Evolutionary conservation across 2,888 invertebrate genomes (phyloP), one percentile per base, ranked within the genome.

Genomic region (Ornithoptera alexandrae): DNA sequence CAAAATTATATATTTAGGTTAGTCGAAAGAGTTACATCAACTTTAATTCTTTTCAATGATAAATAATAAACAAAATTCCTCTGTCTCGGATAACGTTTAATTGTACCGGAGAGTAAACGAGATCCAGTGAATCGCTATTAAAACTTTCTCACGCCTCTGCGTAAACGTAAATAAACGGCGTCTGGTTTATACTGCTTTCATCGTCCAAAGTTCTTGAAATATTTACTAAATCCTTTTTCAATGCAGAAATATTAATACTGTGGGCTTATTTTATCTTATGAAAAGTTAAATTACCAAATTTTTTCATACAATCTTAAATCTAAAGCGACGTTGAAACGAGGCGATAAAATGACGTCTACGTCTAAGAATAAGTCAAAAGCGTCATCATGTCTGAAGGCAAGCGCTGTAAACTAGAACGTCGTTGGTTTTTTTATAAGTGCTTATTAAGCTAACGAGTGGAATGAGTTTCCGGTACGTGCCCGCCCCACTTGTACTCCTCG

Each of bases 101-200:
- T 50, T 10, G 65, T 65, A 59, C 66, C 62, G n/a, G 62, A 12
- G 67, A 80, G 78, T 78, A 84, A 83, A 84, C 82, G 81, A 79
- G 77, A 81, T 84, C 80, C 78, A 78, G 73, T 74, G 79, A 83
- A 85, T 84, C 82, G 81, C 78, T 80, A 83, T 83, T 80, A 80
- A 81, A 85, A 87, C 82, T 87, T 87, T 88, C 87, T 84, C 87
- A 86, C 85, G 85, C 77, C 79, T 75, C 75, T 75, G 65, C 74
- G 73, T 72, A 74, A 76, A 78, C 76, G 78, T 83, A 81, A 84
- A 83, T 79, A 82, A 72, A 73, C 74, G 75, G 78, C 75, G 72
- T 84, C 86, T 86, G 87, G 77, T 85, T 84, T 77, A 77, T 81
- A 81, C 85, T 79, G 76, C 72, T 79, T 76, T 79, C 78, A 73